Base-by-base conservation (phyloP, 1,140 invertebrate species). In the Drosophila pandora region DNA sequence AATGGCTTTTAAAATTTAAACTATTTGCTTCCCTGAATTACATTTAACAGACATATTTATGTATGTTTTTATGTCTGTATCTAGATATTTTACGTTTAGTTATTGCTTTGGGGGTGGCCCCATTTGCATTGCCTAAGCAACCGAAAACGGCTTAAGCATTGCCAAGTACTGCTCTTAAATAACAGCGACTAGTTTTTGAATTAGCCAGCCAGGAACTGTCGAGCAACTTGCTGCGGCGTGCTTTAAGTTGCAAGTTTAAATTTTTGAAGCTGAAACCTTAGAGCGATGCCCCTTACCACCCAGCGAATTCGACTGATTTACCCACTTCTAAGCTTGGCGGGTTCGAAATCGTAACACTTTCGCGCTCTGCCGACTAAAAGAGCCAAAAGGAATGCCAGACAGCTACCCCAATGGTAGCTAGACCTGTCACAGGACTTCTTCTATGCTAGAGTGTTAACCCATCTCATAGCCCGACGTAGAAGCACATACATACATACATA, bases 331-430 rank as follows among this genome's bases (percentile, higher is more conserved):
- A 87, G 82, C 70, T 87, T 71, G 61, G 55, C 58, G 60, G 68
- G 61, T 87, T 87, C 74, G 65, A 78, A 87, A 87, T 87, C 82
- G 83, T 87, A 87, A 87, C 82, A 87, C 82, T 87, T 87, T 87
- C 79, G 57, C 82, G 83, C 74, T 62, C 61, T 71, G 39, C 49
- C 59, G 13, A 62, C 65, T 82, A 78, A 87, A 85, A 70, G 54
- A 87, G 53, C 53, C 61, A 64, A 47, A 47, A 21, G 17, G 22
- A 57, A 57, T 41, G 55, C 71, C 62, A 75, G 37, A 59, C 72
- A 58, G 12, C 23, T 13, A 8, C 34, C 28, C 13, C 28, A 32
- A 8, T 45, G 45, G 23, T 56, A 58, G 61, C 56, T 69, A 78
- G 82, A 79, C 78, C 70, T 80, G 70, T 77, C 74, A 59, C 74